Evolutionary conservation across 2,888 invertebrate species (phyloP).

Genomic region (Chrysolina oricalcia): DNA sequence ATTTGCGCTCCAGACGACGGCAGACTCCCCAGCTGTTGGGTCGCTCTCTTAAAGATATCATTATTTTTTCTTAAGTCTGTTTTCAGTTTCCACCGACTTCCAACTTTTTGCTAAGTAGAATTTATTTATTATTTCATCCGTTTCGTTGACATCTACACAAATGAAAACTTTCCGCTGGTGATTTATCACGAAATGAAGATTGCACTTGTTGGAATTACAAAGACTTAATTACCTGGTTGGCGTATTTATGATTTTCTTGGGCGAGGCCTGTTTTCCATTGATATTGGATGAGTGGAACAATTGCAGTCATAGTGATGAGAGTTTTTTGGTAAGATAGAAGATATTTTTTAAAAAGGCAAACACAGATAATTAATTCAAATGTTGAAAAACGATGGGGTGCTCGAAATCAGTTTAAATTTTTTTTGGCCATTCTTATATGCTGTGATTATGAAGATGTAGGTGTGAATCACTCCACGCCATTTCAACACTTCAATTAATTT

Average conservation of each 20-base stretch:
- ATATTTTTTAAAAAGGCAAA: no score
- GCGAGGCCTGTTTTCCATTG: no score
- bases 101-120: constrained; percentile 56
- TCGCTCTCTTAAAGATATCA: constrained; percentile 58
- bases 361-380: no score
- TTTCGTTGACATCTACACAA: constrained; percentile 44
- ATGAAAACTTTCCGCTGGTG: constrained; percentile 49
- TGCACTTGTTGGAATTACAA: constrained; percentile 41
- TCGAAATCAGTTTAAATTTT: no score
- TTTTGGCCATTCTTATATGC: no score
- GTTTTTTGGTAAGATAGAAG: no score
- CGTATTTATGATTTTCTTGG: neutral
- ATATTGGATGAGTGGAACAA: no score
- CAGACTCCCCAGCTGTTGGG: constrained; percentile 54
- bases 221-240: neutral
- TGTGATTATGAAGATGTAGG: no score
- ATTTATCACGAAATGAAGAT: constrained; percentile 45
- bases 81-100: constrained; percentile 53
- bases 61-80: constrained; percentile 58
- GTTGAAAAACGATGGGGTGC: no score
- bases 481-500: no score
- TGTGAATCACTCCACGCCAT: no score
- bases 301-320: no score
- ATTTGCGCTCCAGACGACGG: constrained; percentile 64
- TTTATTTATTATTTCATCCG: constrained; percentile 55